Conservation (phyloP, 2,888 invertebrate species). For the Drosophila vallismaia region DNA sequence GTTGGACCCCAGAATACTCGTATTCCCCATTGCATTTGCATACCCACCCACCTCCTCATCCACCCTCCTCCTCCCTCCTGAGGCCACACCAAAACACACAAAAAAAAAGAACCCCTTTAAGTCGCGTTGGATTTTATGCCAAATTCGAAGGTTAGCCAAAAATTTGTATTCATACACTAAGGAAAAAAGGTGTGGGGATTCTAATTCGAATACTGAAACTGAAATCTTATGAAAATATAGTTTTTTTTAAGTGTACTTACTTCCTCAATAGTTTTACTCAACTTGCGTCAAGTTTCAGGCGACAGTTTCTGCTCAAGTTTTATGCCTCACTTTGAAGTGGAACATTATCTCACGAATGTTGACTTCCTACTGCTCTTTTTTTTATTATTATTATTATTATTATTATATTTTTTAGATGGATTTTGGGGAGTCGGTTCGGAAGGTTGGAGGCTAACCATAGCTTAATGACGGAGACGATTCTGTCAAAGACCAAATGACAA, state of each 20-base stretch:
- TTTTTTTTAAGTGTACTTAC: too few relatives aligned
- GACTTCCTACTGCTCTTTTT: conserved; percentile 1
- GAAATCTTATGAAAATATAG: background rate
- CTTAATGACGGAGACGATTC: conserved; percentile 55
- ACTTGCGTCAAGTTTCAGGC: conserved; percentile 31
- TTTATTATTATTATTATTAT: background rate
- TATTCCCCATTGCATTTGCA: conserved; percentile 48
- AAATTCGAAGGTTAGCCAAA: conserved; percentile 52
- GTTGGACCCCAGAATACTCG: conserved; percentile 48
- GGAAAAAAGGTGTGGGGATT: background rate
- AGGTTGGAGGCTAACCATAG: conserved; percentile 1
- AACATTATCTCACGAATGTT: conserved; percentile 28
- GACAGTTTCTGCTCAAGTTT: conserved; percentile 17
- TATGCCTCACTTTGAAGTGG: conserved; percentile 41
- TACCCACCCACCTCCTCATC: conserved; percentile 1
- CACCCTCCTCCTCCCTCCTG: too few relatives aligned
- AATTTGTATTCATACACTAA: conserved; percentile 10
- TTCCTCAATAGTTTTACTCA: conserved; percentile 39
- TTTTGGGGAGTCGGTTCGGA: conserved; percentile 9
- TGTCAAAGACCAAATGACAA: conserved; percentile 56
- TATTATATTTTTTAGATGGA: conserved; percentile 8
- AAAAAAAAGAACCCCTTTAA: background rate
- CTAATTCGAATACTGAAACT: background rate
- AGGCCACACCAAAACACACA: background rate
- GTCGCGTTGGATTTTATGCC: conserved; percentile 39